These are phyloP conservation scores for Lonchura striata DNA, from an alignment of 2,113 vertebrate species.

Conservation along the genomic window DNA sequence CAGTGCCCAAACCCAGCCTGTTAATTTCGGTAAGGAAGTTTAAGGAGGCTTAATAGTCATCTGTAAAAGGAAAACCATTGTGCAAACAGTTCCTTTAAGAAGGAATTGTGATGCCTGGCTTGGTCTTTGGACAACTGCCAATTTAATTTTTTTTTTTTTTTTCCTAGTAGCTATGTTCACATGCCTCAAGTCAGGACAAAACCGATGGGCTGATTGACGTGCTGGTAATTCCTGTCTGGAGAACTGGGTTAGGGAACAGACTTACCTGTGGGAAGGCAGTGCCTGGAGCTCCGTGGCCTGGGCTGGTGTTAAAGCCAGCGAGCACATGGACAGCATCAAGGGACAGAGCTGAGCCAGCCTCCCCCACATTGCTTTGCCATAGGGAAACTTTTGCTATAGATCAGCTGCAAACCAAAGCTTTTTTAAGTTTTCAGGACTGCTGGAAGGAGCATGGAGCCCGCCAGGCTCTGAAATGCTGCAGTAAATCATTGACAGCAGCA, in stretches of 20 bases:
- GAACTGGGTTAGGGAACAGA: neutral
- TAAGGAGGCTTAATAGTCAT: slow-evolving; percentile 1
- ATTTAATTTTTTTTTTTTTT: neutral
- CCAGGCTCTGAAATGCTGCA: accelerated
- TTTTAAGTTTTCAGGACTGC: neutral
- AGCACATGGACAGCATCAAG: neutral
- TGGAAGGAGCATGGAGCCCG: neutral
- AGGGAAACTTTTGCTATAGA: neutral
- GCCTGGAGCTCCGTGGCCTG: neutral
- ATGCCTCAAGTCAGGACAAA: neutral
- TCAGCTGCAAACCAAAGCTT: neutral
- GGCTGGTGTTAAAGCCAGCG: neutral
- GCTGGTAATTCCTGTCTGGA: neutral
- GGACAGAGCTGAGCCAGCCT: slow-evolving; percentile 28
- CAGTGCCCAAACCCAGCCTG: neutral
- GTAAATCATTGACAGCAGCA: slow-evolving; percentile 68
- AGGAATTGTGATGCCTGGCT: neutral
- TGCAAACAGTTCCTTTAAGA: neutral
- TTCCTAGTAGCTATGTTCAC: neutral
- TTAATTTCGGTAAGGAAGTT: neutral
- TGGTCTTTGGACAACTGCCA: slow-evolving; percentile 3
- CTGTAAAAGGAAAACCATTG: neutral
- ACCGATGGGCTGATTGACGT: neutral
- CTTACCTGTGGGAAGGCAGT: slow-evolving; percentile 60
- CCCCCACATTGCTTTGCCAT: neutral